Base-by-base conservation (phyloP, 1,140 invertebrate genomes). In the Conus ventricosus region DNA sequence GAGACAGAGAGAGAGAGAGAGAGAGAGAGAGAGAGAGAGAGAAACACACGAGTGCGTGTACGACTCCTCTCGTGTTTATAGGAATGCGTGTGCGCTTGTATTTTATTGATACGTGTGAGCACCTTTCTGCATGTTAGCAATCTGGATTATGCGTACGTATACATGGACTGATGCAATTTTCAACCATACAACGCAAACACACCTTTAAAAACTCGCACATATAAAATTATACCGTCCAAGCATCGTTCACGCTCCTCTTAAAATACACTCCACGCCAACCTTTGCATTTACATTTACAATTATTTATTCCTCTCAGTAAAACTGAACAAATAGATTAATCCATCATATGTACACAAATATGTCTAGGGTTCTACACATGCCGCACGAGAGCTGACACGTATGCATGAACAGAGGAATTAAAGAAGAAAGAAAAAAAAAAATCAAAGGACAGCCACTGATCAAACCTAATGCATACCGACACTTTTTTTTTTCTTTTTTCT, bases 341-440 rank as follows among this genome's bases (percentile, higher is more conserved):
- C 80, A 81, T 81, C 80, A 81, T 81, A 81, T 81, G 39, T 81
- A 81, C 80, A 81, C 80, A 81, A 81, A 51, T 54, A 81, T 81
- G 80, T 81, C 80, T 81, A 81, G 80, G 80, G 80, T 23, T 78
- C 80, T 81, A 81, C 80, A 81, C 51, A 81, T 81, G 80, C 80
- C 80, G 39, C 51, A 20, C 39, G 51, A 39, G 23, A 51, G 39
- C 76, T 10, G 76, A 78, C 76, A 81, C 80, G 39, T 51, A 81
- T 23, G 39, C 51, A 81, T 23, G 23, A 13, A 53, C 20, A 81
- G 39, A 81, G 51, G 80, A 54, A 81, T 54, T 51, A 71, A 71
- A 71, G 20, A 23, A 71, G 20, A 71, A 71, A 20, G 20, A 71
- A 71, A 71, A 71, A 71, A 71, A 20, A 71, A 71, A 23, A 71